Conservation (phyloP, 2,797 vertebrate genomes). For the Squalus acanthias region DNA sequence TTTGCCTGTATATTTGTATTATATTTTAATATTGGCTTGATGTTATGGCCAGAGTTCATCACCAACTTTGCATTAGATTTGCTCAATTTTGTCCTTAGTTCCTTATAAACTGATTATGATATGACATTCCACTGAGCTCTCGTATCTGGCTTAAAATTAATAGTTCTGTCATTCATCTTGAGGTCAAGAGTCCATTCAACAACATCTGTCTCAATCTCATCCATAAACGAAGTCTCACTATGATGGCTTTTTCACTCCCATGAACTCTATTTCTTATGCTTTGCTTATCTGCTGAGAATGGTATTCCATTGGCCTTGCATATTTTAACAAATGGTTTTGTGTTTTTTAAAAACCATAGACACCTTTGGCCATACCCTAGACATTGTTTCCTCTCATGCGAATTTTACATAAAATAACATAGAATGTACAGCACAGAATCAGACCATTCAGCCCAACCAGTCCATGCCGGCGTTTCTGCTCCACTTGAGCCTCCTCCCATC, state of each 20-base stretch:
- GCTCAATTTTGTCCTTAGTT: background rate
- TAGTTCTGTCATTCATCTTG: background rate
- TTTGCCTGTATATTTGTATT: background rate
- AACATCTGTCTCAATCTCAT: background rate
- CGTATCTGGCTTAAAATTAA: background rate
- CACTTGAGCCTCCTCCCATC: too few species aligned
- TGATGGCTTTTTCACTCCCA: background rate
- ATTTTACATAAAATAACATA: background rate
- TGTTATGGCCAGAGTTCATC: background rate
- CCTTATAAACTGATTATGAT: background rate
- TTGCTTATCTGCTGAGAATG: background rate
- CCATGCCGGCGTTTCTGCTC: too few species aligned
- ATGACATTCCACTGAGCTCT: background rate
- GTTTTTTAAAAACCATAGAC: background rate
- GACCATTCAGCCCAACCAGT: too few species aligned
- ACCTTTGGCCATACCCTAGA: background rate
- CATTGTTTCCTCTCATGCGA: background rate
- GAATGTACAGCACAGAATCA: background rate
- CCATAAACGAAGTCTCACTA: background rate
- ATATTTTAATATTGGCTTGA: background rate
- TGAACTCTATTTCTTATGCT: background rate
- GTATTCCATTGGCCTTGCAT: background rate
- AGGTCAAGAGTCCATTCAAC: background rate
- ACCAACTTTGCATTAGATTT: background rate
- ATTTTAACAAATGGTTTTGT: background rate